Conservation (phyloP, 1,140 invertebrate genomes). For the Microvelia longipes region DNA sequence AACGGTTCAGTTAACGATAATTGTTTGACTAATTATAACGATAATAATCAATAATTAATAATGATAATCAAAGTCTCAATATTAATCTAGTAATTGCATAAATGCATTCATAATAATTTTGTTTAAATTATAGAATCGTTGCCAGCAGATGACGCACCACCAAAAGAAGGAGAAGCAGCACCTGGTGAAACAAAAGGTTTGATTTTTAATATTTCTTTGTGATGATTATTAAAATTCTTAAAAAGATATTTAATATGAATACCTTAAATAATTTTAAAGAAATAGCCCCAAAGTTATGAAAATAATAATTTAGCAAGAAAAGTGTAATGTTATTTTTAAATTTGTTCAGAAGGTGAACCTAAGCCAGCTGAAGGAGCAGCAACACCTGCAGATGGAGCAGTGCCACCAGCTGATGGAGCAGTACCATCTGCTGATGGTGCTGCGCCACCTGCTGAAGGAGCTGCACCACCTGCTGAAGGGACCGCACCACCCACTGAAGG, state of each 20-base stretch:
- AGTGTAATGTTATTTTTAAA: too few species aligned
- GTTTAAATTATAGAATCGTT: not conserved
- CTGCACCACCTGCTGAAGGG: constrained; percentile 8
- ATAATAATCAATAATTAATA: too few species aligned
- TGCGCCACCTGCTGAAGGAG: constrained; percentile 24
- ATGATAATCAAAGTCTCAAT: too few species aligned
- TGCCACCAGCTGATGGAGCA: constrained; percentile 21
- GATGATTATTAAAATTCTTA: not conserved
- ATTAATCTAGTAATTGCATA: too few species aligned
- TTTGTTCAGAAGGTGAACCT: constrained; percentile 21
- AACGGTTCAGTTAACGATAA: too few species aligned
- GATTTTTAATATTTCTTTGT: not conserved
- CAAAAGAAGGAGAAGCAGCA: constrained; percentile 29
- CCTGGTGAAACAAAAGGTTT: constrained; percentile 30
- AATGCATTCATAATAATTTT: too few species aligned
- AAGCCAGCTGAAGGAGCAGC: constrained; percentile 19
- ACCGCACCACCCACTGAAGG: constrained; percentile 3
- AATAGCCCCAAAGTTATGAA: too few species aligned
- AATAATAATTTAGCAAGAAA: too few species aligned
- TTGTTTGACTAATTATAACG: too few species aligned
- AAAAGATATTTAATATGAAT: not conserved
- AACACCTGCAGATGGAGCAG: constrained; percentile 11
- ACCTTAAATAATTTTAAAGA: not conserved
- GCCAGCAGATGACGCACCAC: constrained; percentile 26
- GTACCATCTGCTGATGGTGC: constrained; percentile 17